Base-by-base conservation (phyloP, 30 jellyfish, hydroid and myxozoan species). In the Turritopsis rubra region DNA sequence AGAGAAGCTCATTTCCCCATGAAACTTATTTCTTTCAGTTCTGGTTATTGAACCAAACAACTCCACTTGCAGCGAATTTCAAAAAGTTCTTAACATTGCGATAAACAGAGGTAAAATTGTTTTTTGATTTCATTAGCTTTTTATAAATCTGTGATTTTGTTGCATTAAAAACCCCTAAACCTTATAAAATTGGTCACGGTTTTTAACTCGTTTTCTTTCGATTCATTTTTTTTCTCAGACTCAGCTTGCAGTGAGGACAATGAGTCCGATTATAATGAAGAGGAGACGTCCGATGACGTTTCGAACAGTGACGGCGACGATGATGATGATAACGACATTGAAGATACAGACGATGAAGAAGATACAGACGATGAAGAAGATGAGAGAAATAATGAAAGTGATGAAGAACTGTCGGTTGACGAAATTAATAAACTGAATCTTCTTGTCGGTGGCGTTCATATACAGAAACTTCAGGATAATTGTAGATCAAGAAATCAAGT, bases 361-460 rank as follows among this genome's bases (percentile, higher is more conserved):
- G 87, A 80, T 1, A 79, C 28, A 16, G 52, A 41, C 26, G 81
- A 80, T 52, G 68, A 79, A 1, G 84, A 80, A 21, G 13, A 66
- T 20, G 79, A 60, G 7, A 54, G n/a, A 52, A 53, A 72, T 65
- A 90, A 84, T 0, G 80, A 81, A 52, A 73, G 84, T 52, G 94
- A 84, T 53, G 94, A 80, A 0, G 87, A 80, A 21, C 52, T 80
- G 0, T 41, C 81, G 28, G 60, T 65, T 21, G 87, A 80, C 21
- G 87, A 80, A 80, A 29, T 89, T 18, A 53, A 86, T 52, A 84
- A 84, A 66, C 83, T 89, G 72, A 89, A 89, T 68, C 53, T 89
- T 23, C 41, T 89, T 21, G 66, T 84, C 27, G 93, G 96, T 24
- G 96, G 96, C 41, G 83, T 88, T n/a, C 85, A 85, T 66, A 76